Evolutionary conservation across 2,113 vertebrate genomes (phyloP), one percentile per base, ranked within the genome.

Genomic region (Abramis brama): DNA sequence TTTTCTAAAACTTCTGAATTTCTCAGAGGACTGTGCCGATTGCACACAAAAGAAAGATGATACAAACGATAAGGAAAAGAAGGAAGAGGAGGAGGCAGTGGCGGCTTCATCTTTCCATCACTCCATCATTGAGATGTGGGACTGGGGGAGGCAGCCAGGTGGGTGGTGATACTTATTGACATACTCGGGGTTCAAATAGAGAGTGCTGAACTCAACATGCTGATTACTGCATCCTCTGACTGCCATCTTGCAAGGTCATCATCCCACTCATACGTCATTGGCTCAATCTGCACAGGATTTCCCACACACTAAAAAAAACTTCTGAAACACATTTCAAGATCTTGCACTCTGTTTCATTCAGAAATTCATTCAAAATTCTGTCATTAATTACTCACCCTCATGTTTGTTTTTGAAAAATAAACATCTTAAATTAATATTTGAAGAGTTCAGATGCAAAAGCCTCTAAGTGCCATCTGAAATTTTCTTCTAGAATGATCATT

Each of bases 71-170:
- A 97, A 97, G 90, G 98, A 99, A 89, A 99, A 97, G 91, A 99
- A 98, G 77, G 98, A 99, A n/a, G 98, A 99, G 85, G 98, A 99
- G 36, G 98, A 99, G 70, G 83, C 91, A 25, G 47, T 19, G 0
- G 86, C 92, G 0, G 94, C 95, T 0, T 73, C 92, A 0, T 96
- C 96, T n/a, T 94, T 94, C 1, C 96, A 95, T 89, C 97, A 95
- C 91, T 95, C 97, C 1, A 97, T 99, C 90, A 96, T 99, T n/a
- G 97, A 99, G 93, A 98, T 97, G 21, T 99, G 98, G 98, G 96
- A 99, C 78, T 99, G 98, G 98, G 97, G 98, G 57, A 95, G 91
- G 84, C 98, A 99, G 85, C 97, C 98, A 97, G 98, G 97, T 99
- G 96, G 92, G 91, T 75, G 68, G 9, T 25, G 33, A 52, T 82